Conservation (phyloP, 2,113 vertebrate species). For the Tupaia chinensis region DNA sequence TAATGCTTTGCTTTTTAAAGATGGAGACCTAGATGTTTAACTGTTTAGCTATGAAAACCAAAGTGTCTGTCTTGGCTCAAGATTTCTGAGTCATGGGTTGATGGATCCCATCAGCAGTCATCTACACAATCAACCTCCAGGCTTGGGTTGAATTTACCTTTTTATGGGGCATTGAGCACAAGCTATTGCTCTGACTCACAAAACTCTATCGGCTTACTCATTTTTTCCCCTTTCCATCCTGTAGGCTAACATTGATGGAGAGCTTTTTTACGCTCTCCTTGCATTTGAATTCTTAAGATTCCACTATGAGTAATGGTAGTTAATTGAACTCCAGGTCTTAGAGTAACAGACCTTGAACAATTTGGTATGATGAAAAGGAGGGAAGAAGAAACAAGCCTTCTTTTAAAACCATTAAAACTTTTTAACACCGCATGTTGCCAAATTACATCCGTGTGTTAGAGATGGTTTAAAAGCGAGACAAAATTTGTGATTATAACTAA, state of each 20-base stretch:
- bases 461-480: constrained; percentile 56
- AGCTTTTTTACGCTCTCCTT: neutral
- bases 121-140: neutral
- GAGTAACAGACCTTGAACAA: neutral
- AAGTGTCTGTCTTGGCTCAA: neutral
- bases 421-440: neutral
- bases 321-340: neutral
- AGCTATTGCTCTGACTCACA: neutral
- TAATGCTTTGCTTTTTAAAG: neutral
- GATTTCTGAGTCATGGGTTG: constrained; percentile 4
- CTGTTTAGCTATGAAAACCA: neutral
- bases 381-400: neutral
- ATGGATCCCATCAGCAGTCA: neutral
- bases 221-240: neutral
- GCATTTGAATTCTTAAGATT: constrained; percentile 10
- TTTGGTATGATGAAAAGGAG: neutral
- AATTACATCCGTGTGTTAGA: constrained; percentile 41
- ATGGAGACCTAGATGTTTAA: neutral
- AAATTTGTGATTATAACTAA: constrained; percentile 43
- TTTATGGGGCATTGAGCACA: constrained; percentile 29
- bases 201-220: neutral
- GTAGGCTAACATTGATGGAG: neutral
- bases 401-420: constrained; percentile 38
- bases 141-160: neutral
- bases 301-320: neutral